phyloP scores from a whole-genome alignment of 2,888 invertebrate genomes.

The Macrophya alboannulata region DNA sequence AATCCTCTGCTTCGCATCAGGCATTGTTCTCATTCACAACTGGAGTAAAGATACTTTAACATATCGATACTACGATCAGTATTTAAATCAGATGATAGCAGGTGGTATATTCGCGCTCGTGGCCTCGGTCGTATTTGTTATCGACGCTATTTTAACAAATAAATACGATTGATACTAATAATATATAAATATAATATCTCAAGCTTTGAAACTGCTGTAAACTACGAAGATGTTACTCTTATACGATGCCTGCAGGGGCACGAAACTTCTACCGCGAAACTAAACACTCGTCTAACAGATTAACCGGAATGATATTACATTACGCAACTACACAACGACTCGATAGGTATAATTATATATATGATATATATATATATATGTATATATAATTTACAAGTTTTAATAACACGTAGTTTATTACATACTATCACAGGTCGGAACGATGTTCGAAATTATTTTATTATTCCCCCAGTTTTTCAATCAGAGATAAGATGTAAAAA shows the following conservation, averaged over 20 bases:
- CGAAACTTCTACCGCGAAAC: constrained; percentile 7
- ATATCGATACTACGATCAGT: constrained; percentile 83
- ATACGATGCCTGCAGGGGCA: not conserved
- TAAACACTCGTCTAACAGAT: constrained; percentile 33
- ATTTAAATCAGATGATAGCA: constrained; percentile 83
- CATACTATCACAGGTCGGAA: not conserved
- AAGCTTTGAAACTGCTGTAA: not conserved
- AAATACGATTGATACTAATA: constrained; percentile 66
- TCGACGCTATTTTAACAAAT: constrained; percentile 84
- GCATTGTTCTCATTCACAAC: constrained; percentile 83
- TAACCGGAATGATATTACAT: constrained; percentile 26
- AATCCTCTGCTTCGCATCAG: constrained; percentile 85
- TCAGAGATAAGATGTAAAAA: not conserved
- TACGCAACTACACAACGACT: constrained; percentile 3
- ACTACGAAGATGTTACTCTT: not conserved
- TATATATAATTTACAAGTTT: not conserved
- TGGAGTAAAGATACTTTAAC: constrained; percentile 78
- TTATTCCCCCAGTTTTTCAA: not conserved
- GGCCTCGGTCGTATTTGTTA: constrained; percentile 83
- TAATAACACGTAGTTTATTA: constrained; percentile 13
- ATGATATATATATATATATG: no score
- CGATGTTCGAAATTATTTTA: not conserved
- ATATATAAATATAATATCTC: not conserved
- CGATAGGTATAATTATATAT: no score
- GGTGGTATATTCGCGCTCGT: constrained; percentile 85